Conservation (phyloP, 2,113 vertebrate species). For the Erythrocercus mccallii region DNA sequence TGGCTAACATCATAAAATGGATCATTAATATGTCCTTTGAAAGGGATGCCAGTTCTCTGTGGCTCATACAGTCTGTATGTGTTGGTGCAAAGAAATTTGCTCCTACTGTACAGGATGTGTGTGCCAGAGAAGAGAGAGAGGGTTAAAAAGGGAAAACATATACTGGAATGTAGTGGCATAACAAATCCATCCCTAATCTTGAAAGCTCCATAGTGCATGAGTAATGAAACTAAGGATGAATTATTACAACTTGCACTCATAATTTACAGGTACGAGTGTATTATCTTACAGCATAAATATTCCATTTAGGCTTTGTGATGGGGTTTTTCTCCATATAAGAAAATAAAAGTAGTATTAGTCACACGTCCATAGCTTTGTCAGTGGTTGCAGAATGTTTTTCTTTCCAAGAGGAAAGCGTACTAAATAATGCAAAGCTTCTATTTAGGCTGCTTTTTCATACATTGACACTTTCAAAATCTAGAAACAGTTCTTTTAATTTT, state of each 20-base stretch:
- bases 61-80: neutral
- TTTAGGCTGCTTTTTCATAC: constrained; percentile 19
- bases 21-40: constrained; percentile 25
- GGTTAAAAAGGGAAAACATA: constrained; percentile 26
- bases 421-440: constrained; percentile 50
- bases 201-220: constrained; percentile 43
- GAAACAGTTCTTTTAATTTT: constrained; percentile 54
- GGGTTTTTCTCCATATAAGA: constrained; percentile 49
- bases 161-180: constrained; percentile 46
- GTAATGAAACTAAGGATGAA: constrained; percentile 58
- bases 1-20: constrained; percentile 20
- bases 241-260: constrained; percentile 48
- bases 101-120: neutral
- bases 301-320: constrained; percentile 48
- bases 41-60: neutral
- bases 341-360: constrained; percentile 60
- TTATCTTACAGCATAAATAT: constrained; percentile 68
- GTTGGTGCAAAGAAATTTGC: neutral
- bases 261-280: constrained; percentile 55
- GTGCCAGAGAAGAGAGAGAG: neutral
- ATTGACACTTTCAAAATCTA: constrained; percentile 41
- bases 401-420: constrained; percentile 26
- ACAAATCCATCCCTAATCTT: constrained; percentile 56
- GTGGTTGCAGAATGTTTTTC: constrained; percentile 50
- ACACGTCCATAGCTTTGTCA: constrained; percentile 50